These are phyloP conservation scores for Drosophila persimilis DNA, from an alignment of 1,140 invertebrate genomes.

Conservation along the genomic window DNA sequence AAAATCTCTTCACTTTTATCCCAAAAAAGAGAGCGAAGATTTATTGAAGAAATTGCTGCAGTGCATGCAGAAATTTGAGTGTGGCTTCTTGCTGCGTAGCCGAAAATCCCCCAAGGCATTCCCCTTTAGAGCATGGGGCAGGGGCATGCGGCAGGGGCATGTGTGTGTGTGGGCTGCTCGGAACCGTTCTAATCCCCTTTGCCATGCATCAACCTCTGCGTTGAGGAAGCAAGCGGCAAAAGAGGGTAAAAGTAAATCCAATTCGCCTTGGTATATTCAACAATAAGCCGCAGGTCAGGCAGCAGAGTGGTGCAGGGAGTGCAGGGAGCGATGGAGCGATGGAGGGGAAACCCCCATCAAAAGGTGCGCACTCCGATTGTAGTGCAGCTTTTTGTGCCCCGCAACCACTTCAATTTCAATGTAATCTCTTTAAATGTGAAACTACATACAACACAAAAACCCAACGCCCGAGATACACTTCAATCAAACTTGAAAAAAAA, in stretches of 20 bases:
- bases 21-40: not conserved
- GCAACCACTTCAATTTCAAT: slow-evolving; percentile 73
- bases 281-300: slow-evolving; percentile 59
- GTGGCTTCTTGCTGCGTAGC: slow-evolving; percentile 39
- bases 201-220: slow-evolving; percentile 57
- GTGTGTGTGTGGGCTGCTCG: not conserved
- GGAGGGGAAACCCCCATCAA: slow-evolving; percentile 15
- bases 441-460: slow-evolving; percentile 21
- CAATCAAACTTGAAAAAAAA: slow-evolving; percentile 50
- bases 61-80: slow-evolving; percentile 44
- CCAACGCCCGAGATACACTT: slow-evolving; percentile 26
- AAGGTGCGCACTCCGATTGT: slow-evolving; percentile 19
- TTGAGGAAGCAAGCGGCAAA: slow-evolving; percentile 17
- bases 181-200: slow-evolving; percentile 47
- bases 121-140: slow-evolving; percentile 12
- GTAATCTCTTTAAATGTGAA: slow-evolving; percentile 80
- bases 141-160: not conserved
- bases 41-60: slow-evolving; percentile 20
- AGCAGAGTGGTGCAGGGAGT: slow-evolving; percentile 8
- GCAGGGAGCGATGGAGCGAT: not conserved
- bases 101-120: slow-evolving; percentile 36
- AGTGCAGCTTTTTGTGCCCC: not conserved
- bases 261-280: slow-evolving; percentile 64
- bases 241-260: slow-evolving; percentile 60
- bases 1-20: slow-evolving; percentile 1